These are phyloP conservation scores for Phrixothrix hirtus DNA, from an alignment of 2,888 invertebrate species.

Conservation along the genomic window DNA sequence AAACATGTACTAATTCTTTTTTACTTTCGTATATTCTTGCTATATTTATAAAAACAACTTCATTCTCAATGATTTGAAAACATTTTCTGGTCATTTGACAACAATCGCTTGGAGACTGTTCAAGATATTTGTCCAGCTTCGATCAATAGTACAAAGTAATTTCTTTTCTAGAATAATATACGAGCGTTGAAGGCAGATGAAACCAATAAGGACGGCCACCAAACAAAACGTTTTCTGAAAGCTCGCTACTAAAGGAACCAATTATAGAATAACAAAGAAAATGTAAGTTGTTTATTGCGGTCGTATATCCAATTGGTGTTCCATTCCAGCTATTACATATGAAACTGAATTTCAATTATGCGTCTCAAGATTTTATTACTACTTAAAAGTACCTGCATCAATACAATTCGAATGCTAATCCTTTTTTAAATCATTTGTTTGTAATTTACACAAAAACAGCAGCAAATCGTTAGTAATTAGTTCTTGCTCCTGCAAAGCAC, in stretches of 20 bases:
- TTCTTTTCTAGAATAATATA: conserved; percentile 17
- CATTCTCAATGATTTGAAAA: too few relatives aligned
- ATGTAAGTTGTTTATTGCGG: conserved; percentile 24
- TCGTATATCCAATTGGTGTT: conserved; percentile 21
- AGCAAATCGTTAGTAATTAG: conserved; percentile 19
- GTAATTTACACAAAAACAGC: conserved; percentile 17
- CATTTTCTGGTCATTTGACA: too few relatives aligned
- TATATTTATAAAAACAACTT: too few relatives aligned
- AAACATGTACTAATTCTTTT: too few relatives aligned
- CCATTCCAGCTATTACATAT: conserved; percentile 15
- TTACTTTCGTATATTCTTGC: too few relatives aligned
- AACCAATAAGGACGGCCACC: conserved; percentile 25
- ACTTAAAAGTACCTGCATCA: conserved; percentile 11
- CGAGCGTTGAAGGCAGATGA: conserved; percentile 22
- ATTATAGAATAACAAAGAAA: conserved; percentile 27
- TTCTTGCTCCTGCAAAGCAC: conserved; percentile 23
- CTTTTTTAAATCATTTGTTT: conserved; percentile 11
- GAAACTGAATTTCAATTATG: conserved; percentile 22
- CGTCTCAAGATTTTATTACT: conserved; percentile 22
- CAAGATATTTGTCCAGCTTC: conserved; percentile 3
- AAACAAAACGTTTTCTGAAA: conserved; percentile 25
- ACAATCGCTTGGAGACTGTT: conserved; percentile 1
- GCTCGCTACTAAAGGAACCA: conserved; percentile 23
- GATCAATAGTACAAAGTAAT: conserved; percentile 20
- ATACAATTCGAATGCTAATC: conserved; percentile 15